Conservation (phyloP, 2,113 vertebrate genomes). For the Casuarius casuarius region DNA sequence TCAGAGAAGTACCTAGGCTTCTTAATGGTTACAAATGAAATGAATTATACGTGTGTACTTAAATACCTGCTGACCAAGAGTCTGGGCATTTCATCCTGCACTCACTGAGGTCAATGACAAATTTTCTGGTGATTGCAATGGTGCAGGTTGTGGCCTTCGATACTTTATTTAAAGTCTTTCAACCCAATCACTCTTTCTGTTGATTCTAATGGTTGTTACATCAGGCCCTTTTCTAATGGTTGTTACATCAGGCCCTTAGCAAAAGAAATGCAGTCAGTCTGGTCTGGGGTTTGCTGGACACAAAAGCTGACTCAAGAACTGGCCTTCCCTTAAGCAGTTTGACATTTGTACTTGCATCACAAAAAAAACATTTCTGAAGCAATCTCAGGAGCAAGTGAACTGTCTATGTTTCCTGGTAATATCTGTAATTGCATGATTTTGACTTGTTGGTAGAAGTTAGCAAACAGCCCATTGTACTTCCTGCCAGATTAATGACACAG, state of each 20-base stretch:
- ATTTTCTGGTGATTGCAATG: background rate
- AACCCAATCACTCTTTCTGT: background rate
- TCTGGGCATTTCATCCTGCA: background rate
- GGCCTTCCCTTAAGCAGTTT: background rate
- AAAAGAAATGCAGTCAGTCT: background rate
- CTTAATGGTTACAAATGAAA: background rate
- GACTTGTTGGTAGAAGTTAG: background rate
- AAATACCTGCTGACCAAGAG: background rate
- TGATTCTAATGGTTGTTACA: background rate
- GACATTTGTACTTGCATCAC: background rate
- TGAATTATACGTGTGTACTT: background rate
- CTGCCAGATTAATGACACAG: background rate
- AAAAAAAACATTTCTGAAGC: background rate
- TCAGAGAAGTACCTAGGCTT: background rate
- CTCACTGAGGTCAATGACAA: background rate
- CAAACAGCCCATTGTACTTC: background rate
- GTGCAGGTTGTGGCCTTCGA: background rate
- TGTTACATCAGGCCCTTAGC: background rate
- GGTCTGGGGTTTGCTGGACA: background rate
- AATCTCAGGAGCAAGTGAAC: background rate
- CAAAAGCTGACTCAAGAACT: background rate
- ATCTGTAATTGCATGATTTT: fast-evolving
- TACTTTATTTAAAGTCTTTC: background rate
- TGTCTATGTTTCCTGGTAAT: background rate
- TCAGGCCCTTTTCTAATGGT: background rate